These are phyloP conservation scores for Bombus picipes DNA, from an alignment of 1,140 invertebrate species.

Conservation along the genomic window DNA sequence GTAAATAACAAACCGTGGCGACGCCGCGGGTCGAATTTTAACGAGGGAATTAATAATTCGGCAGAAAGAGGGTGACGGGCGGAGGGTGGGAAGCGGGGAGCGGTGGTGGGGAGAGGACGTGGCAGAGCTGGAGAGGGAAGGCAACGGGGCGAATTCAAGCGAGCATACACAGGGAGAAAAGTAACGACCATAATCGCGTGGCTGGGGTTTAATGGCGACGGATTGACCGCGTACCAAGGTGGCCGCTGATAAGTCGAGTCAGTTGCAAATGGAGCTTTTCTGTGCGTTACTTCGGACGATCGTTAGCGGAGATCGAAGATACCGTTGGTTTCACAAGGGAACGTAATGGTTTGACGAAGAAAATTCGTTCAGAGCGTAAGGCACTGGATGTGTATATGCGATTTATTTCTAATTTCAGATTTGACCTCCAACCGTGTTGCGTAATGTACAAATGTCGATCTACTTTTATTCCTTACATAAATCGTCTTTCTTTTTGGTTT, in stretches of 20 bases:
- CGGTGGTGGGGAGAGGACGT: background rate
- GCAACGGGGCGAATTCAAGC: slow-evolving; percentile 33
- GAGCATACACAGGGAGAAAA: slow-evolving; percentile 2
- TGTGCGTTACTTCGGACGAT: slow-evolving; percentile 4
- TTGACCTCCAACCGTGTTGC: background rate
- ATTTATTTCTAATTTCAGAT: background rate
- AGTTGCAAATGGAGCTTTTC: slow-evolving; percentile 24
- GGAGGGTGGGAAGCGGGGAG: background rate
- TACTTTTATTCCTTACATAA: background rate
- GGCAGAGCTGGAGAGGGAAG: background rate
- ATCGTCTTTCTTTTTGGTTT: background rate
- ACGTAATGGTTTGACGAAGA: background rate
- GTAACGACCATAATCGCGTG: slow-evolving; percentile 26
- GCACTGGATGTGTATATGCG: background rate
- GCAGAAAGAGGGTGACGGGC: slow-evolving; percentile 27
- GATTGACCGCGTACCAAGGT: slow-evolving; percentile 16
- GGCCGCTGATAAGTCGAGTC: slow-evolving; percentile 9
- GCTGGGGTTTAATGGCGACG: slow-evolving; percentile 27
- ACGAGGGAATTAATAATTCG: slow-evolving; percentile 72
- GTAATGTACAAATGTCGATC: background rate
- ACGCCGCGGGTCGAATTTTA: slow-evolving; percentile 70
- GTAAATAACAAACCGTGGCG: slow-evolving; percentile 73
- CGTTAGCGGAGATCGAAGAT: slow-evolving; percentile 16
- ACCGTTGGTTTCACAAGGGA: background rate
- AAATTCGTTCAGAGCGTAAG: background rate